Conservation (phyloP, 2,113 vertebrate genomes). For the Cheilinus undulatus region DNA sequence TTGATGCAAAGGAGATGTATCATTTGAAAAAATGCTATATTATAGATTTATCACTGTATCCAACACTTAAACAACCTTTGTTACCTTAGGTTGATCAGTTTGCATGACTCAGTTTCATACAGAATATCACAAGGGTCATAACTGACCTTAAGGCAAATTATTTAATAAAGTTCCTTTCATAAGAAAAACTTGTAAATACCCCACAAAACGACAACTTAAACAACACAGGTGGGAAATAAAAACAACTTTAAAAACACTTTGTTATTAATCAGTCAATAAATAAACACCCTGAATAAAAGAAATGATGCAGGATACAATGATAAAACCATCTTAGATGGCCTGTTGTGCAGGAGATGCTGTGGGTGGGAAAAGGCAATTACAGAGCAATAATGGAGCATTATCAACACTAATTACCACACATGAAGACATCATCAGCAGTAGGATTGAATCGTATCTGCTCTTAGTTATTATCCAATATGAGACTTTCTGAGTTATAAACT, state of each 20-base stretch:
- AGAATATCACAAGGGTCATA: neutral
- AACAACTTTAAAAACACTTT: no score
- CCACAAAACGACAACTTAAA: neutral
- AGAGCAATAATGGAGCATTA: neutral
- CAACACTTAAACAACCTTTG: neutral
- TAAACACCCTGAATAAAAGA: neutral
- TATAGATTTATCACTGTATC: no score
- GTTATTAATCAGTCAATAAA: neutral
- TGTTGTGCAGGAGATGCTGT: constrained; percentile 3
- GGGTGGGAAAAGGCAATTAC: neutral
- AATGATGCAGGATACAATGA: neutral
- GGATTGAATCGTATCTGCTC: neutral
- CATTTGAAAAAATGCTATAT: no score
- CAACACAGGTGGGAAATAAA: neutral
- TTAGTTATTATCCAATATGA: neutral
- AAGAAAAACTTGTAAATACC: no score
- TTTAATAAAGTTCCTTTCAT: no score
- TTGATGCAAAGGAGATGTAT: no score
- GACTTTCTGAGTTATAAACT: neutral
- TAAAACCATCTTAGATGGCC: neutral
- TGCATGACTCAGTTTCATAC: neutral
- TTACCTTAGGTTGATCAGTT: neutral
- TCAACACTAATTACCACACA: neutral
- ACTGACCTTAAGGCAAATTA: neutral
- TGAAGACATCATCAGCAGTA: neutral